phyloP scores from a whole-genome alignment of 2,888 invertebrate genomes.

The Phoenoteleia sp. region DNA sequence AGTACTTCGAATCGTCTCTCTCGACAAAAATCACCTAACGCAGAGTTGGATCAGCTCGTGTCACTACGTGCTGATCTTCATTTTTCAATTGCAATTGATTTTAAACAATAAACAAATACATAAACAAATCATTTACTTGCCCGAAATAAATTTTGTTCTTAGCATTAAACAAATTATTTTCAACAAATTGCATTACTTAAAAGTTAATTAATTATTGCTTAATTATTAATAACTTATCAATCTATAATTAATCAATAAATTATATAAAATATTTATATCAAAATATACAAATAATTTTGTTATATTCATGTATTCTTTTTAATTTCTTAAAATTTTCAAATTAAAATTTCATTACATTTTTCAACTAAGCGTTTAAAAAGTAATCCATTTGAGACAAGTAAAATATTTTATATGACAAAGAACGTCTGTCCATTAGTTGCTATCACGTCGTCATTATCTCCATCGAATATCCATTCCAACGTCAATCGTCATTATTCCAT shows the following conservation, averaged over 20 bases:
- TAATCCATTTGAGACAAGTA: constrained; percentile 4
- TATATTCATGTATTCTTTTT: too few relatives aligned
- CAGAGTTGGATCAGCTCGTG: constrained; percentile 81
- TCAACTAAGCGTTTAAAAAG: too few relatives aligned
- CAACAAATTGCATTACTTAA: too few relatives aligned
- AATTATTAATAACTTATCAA: too few relatives aligned
- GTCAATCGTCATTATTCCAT: constrained; percentile 26
- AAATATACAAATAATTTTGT: too few relatives aligned
- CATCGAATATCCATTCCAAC: constrained; percentile 32
- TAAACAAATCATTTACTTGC: neutral
- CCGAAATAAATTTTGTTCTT: neutral
- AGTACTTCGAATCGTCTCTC: constrained; percentile 75
- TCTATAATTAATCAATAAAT: too few relatives aligned
- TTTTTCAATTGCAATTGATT: neutral
- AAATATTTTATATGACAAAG: neutral
- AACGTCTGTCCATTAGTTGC: constrained; percentile 46
- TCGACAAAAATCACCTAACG: constrained; percentile 82
- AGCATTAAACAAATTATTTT: neutral
- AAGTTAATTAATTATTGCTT: too few relatives aligned
- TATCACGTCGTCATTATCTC: constrained; percentile 37
- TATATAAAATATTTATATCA: too few relatives aligned
- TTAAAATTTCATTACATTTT: too few relatives aligned
- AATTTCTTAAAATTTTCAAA: too few relatives aligned
- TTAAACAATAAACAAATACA: neutral
- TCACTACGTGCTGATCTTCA: constrained; percentile 83